These are phyloP conservation scores for Cyprinodon tularosa DNA, from an alignment of 2,113 vertebrate genomes.

Conservation along the genomic window DNA sequence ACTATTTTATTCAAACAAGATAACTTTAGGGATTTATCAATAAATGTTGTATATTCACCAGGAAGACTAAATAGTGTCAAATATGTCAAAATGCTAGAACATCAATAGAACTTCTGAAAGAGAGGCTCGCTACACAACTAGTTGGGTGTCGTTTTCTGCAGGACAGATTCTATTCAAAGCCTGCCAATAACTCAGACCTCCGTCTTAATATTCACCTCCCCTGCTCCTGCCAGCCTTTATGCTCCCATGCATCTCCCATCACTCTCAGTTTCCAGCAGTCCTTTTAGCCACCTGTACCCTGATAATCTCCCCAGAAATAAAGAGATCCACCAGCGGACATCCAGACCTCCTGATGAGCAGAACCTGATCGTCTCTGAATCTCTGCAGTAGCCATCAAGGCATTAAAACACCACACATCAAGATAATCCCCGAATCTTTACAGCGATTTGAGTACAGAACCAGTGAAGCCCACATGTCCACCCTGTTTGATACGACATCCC, in stretches of 20 bases:
- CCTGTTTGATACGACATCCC: not conserved
- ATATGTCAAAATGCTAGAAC: too few species aligned
- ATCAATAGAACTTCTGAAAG: too few species aligned
- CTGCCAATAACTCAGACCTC: not conserved
- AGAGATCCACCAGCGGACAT: constrained; percentile 7
- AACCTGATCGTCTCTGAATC: constrained; percentile 49
- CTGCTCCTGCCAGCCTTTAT: not conserved
- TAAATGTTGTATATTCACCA: too few species aligned
- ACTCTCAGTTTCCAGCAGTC: not conserved
- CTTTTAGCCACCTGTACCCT: constrained; percentile 59
- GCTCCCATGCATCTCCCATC: constrained; percentile 18
- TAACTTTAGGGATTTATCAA: too few species aligned
- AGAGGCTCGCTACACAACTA: not conserved
- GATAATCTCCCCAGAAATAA: constrained; percentile 20
- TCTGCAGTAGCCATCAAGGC: constrained; percentile 50
- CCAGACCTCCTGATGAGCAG: constrained; percentile 44
- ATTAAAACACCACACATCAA: not conserved
- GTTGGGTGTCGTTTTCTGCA: not conserved
- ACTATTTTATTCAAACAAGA: too few species aligned
- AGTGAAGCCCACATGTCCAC: not conserved
- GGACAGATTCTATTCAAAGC: not conserved
- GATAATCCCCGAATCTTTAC: not conserved
- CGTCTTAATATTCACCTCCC: not conserved
- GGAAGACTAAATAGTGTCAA: too few species aligned
- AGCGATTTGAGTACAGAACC: not conserved